Evolutionary conservation across 1,140 invertebrate species (phyloP).

Genomic region (Matsumurasca onukii): DNA sequence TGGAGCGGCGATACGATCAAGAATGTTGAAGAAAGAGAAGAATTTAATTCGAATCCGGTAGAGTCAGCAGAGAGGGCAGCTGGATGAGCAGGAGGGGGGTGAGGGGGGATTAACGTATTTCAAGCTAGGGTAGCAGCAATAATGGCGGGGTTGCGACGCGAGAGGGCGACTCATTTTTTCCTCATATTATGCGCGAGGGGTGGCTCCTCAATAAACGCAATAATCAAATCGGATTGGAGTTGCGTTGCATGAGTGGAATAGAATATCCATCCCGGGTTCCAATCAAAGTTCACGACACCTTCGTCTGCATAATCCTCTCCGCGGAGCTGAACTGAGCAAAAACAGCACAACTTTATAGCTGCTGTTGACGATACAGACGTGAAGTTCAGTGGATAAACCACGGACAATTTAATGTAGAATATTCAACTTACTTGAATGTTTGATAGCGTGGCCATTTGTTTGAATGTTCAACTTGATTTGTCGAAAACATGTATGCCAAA

Average conservation of each 20-base stretch:
- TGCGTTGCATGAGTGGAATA: neutral
- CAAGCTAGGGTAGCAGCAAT: conserved; percentile 24
- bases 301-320: too few species aligned
- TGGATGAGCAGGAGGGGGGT: neutral
- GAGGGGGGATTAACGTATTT: conserved; percentile 25
- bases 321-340: too few species aligned
- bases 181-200: conserved; percentile 30
- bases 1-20: conserved; percentile 15
- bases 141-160: conserved; percentile 18
- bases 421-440: too few species aligned
- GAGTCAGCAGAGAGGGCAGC: conserved; percentile 4
- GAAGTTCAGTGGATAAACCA: too few species aligned
- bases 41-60: conserved; percentile 30
- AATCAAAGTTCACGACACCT: too few species aligned
- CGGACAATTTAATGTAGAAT: too few species aligned
- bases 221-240: conserved; percentile 24
- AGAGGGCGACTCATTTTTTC: conserved; percentile 21
- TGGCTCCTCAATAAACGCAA: conserved; percentile 21
- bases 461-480: too few species aligned
- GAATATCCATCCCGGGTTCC: neutral
- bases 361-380: too few species aligned
- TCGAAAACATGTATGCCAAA: too few species aligned
- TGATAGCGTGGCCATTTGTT: too few species aligned
- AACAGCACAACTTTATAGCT: too few species aligned
- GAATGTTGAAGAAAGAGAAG: conserved; percentile 25